Evolutionary conservation across 2,888 invertebrate species (phyloP), one percentile per base, ranked within the genome.

Genomic region (Argyresthia albistria): DNA sequence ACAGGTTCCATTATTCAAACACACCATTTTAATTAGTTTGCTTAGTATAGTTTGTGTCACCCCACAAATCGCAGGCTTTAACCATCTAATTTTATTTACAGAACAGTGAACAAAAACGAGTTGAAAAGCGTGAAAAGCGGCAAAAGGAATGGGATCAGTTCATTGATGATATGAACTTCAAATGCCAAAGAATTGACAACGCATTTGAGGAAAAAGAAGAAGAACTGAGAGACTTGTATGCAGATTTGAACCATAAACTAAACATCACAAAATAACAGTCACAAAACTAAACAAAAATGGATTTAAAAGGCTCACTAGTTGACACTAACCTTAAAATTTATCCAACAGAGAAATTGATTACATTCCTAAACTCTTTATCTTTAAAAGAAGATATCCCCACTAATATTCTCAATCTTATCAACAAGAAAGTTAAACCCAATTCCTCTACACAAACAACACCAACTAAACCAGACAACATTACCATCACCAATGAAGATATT

Each of bases 181-280:
- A 92, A 65, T 95, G 93, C 73, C 86, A 90, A 60, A 90, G 92
- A 70, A 92, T 95, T 60, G 94, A 95, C 66, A 90, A 91, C 70
- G 91, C 92, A 43, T 95, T 94, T 82, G 91, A 92, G 69, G 91
- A 92, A 66, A 94, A 95, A 76, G 93, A 95, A 79, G 91, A 91
- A 67, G 93, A 95, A 78, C 79, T 95, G 6, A 82, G 89, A 59
- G 91, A 93, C 59, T 90, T 93, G 63, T 96, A 95, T 73, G 84
- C 90, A 54, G 93, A 94, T 66, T 81, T 95, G 51, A 93, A 95
- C 69, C 90, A 90, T 58, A 94, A 94, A 70, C 70, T 95, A 6
- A 90, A 91, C 63, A 91, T 92, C 56, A 75, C 77, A 66, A 57
- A 79, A 79, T 72, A 80, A 25, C 25, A 25, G 25, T 25, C 25